A percentile compares a stretch with the other conserved stretches of the same genome.
Conservation (phyloP, 2,797 vertebrate genomes). For the Notolabrus celidotus region DNA sequence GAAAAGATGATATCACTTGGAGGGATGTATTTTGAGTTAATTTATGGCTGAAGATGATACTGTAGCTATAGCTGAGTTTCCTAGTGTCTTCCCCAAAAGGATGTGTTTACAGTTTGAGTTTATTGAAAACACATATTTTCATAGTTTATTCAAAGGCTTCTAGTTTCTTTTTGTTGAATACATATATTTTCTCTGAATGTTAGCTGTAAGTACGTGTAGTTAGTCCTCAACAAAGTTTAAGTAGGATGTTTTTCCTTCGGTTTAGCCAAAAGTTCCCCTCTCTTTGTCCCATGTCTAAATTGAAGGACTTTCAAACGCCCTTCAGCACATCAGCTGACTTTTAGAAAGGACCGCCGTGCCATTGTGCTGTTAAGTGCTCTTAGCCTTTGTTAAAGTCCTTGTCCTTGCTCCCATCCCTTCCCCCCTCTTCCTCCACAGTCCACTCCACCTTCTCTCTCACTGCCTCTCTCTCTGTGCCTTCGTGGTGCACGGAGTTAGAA, state of each 20-base stretch:
- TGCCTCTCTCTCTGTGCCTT: conserved; percentile 27
- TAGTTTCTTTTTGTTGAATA: conserved; percentile 1
- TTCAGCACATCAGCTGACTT: conserved; percentile 83
- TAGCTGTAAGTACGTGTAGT: not conserved
- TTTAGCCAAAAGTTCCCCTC: conserved; percentile 49
- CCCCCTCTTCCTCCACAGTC: conserved; percentile 58
- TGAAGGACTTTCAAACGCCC: conserved; percentile 77
- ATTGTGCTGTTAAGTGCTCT: conserved; percentile 83
- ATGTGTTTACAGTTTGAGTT: conserved; percentile 14
- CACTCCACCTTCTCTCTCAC: conserved; percentile 54
- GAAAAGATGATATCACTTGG: conserved; percentile 34
- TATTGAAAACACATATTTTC: conserved; percentile 12
- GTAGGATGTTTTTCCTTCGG: conserved; percentile 57
- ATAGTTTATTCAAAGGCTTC: conserved; percentile 17
- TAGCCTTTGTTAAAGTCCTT: conserved; percentile 82
- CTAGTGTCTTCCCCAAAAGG: not conserved
- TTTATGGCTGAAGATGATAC: conserved; percentile 9
- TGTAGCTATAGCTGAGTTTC: not conserved
- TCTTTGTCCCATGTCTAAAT: conserved; percentile 63
- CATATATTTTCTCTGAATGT: conserved; percentile 17
- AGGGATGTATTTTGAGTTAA: conserved; percentile 32
- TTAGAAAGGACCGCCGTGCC: conserved; percentile 72
- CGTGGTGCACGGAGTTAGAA: conserved; percentile 61
- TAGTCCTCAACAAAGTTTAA: conserved; percentile 33
- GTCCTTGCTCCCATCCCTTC: conserved; percentile 69